Percentiles rank a stretch among this genome's conserved stretches.
These are phyloP conservation scores for Pangasius djambal DNA, from an alignment of 2,797 vertebrate species.

Conservation along the genomic window DNA sequence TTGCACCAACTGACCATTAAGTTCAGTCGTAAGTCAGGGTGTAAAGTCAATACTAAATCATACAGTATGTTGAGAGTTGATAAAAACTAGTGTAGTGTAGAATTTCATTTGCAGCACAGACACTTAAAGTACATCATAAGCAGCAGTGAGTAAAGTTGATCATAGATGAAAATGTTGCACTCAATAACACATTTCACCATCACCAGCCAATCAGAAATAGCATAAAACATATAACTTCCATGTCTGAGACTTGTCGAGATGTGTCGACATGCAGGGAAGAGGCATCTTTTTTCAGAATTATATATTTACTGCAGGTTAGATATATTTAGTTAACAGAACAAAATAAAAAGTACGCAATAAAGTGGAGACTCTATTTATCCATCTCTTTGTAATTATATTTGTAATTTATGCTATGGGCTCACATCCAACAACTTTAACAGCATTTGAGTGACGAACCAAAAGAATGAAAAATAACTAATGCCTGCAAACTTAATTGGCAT, in stretches of 20 bases:
- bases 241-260: background rate
- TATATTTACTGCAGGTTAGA: background rate
- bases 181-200: background rate
- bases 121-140: background rate
- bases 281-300: background rate
- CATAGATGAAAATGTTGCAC: background rate
- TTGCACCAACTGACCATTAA: background rate
- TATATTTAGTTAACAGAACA: background rate
- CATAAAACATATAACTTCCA: background rate
- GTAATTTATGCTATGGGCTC: background rate
- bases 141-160: background rate
- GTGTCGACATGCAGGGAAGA: background rate
- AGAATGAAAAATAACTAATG: background rate
- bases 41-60: background rate
- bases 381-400: background rate
- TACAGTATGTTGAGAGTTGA: background rate
- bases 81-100: background rate
- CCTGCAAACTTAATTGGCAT: background rate
- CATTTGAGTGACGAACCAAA: background rate
- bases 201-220: background rate
- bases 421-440: background rate
- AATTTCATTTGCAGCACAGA: background rate
- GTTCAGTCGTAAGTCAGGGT: background rate
- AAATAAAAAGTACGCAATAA: background rate
- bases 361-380: background rate